Base-by-base conservation (phyloP, 30 jellyfish, hydroid and myxozoan species). In the Morbakka virulenta region DNA sequence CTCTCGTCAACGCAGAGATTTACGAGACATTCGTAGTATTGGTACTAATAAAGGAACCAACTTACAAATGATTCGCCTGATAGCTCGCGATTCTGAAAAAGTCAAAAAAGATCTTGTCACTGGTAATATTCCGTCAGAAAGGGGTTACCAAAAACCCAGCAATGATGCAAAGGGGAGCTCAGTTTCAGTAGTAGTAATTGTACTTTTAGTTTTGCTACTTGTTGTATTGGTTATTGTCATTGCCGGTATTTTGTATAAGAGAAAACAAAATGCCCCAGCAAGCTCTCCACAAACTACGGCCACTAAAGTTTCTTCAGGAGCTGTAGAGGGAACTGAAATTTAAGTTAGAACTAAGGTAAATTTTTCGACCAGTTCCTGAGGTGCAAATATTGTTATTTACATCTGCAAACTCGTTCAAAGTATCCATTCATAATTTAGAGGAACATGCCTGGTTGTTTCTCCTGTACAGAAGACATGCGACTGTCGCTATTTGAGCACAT, bases 31-130 rank as follows among this genome's bases (percentile, higher is more conserved):
- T 47, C 50, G 62, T 4, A 22, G 79, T 20, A 92, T 92, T 57
- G 96, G 96, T 25, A 77, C 53, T 48, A 74, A 76, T 65, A 67
- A 50, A 35, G 98, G 98, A 32, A 92, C 98, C 0, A 84, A 92
- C 61, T 62, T 92, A 47, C 96, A 92, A 30, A 76, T 92, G 95
- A 79, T 92, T 20, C 69, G 94, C 28, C 66, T 83, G 26, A 67
- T 62, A 17, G 72, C 48, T 0, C 64, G 63, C 0, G 26, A 31
- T 35, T 66, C 23, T 26, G 17, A 9, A 33, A 34, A 67, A 32
- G 64, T 22, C 17, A 64, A 20, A 6, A 64, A 70, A 14, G 17
- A 13, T 2, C 41, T 34, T 33, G 26, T 68, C 0, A 65, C 30
- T 0, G 94, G 94, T 3, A 72, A 83, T 32, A 50, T 83, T 3